Conservation (phyloP, 92 coral and sea anemone genomes). For the Epizoanthus scotinus region DNA sequence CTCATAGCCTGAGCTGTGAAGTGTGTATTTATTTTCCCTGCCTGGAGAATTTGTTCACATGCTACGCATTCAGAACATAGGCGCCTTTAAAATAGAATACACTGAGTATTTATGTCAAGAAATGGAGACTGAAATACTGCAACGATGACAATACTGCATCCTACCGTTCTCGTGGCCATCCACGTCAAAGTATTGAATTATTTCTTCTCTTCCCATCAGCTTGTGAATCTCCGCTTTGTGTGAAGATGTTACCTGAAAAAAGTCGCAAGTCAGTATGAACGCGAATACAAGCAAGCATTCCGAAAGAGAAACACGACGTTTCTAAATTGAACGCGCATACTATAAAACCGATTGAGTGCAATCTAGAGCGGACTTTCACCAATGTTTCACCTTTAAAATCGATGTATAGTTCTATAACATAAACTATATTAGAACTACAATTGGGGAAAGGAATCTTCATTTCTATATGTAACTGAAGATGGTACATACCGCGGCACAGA, state of each 20-base stretch:
- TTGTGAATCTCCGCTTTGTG: background rate
- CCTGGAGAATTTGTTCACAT: no score
- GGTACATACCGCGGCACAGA: background rate
- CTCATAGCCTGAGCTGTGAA: no score
- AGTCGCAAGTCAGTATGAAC: background rate
- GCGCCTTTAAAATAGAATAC: no score
- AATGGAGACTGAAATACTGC: no score
- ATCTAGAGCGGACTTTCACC: no score
- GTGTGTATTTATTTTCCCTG: no score
- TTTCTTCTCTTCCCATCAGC: constrained; percentile 10
- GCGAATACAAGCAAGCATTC: background rate
- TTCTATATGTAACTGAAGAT: background rate
- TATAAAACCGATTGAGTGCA: no score
- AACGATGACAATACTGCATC: no score
- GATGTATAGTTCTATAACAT: background rate
- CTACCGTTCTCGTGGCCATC: constrained; percentile 3
- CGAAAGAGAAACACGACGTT: background rate
- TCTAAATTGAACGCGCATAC: background rate
- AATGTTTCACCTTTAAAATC: no score
- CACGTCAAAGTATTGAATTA: constrained; percentile 15
- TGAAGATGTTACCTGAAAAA: background rate
- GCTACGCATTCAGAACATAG: no score
- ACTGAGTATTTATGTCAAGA: no score
- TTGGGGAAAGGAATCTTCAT: background rate
- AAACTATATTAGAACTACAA: background rate